These are phyloP conservation scores for Pica pica DNA, from an alignment of 2,113 vertebrate genomes.

Conservation along the genomic window DNA sequence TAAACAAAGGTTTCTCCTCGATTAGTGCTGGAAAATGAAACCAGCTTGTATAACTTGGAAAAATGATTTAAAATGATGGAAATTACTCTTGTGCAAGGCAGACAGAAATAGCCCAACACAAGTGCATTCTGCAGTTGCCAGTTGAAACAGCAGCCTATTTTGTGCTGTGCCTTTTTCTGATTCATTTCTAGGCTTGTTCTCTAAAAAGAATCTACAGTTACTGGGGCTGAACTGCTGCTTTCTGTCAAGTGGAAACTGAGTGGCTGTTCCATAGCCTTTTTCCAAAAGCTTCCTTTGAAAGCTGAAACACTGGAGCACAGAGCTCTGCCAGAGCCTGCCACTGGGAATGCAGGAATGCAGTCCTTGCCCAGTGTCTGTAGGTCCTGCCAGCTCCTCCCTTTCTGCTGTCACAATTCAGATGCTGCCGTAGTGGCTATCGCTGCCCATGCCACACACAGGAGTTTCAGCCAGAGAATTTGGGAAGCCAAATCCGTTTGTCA, in stretches of 20 bases:
- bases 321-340: not conserved
- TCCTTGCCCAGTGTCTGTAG: not conserved
- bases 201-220: conserved; percentile 20
- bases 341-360: not conserved
- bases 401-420: not conserved
- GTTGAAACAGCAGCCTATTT: conserved; percentile 29
- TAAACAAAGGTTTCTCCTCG: not conserved
- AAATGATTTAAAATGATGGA: conserved; percentile 6
- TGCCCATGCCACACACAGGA: fast-evolving
- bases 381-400: not conserved
- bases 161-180: conserved; percentile 6
- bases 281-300: conserved; percentile 21
- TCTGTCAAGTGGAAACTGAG: conserved; percentile 19
- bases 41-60: not conserved
- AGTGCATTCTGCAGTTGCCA: not conserved
- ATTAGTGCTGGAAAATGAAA: not conserved
- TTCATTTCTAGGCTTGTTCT: not conserved
- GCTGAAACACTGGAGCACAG: conserved; percentile 9
- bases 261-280: not conserved
- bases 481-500: not conserved
- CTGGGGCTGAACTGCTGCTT: conserved; percentile 25
- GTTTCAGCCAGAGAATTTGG: not conserved
- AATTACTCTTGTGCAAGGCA: not conserved
- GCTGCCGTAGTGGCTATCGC: fast-evolving
- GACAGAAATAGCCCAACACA: conserved; percentile 40